Percentiles rank a stretch among this genome's conserved stretches.
phyloP scores from a whole-genome alignment of 1,140 invertebrate species.

The Scylla paramamosain region DNA sequence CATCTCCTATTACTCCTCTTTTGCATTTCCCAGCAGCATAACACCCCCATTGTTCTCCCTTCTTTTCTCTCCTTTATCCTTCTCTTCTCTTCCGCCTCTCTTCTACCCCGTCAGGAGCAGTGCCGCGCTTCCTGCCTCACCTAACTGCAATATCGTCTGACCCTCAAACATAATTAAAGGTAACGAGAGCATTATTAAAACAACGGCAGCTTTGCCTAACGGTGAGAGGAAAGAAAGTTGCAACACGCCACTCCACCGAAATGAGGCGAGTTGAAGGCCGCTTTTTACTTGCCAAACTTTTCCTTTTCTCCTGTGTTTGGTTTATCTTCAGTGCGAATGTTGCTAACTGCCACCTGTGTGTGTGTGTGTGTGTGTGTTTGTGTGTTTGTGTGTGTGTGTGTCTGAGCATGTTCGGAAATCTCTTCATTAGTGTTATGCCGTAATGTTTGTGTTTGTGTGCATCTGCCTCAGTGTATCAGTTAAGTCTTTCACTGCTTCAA shows the following conservation, averaged over 20 bases:
- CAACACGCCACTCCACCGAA: neutral
- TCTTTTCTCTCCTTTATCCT: too few relatives aligned
- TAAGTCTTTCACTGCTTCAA: too few relatives aligned
- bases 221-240: neutral
- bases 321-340: neutral
- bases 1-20: too few relatives aligned
- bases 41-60: too few relatives aligned
- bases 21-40: too few relatives aligned
- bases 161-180: neutral
- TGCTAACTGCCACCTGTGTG: neutral
- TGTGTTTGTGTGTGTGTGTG: neutral
- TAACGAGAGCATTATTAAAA: constrained; percentile 6
- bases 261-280: neutral
- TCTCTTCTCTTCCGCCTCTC: too few relatives aligned
- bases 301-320: neutral
- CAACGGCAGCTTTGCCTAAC: neutral
- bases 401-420: too few relatives aligned
- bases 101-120: too few relatives aligned
- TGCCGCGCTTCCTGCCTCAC: neutral
- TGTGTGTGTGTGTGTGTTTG: neutral
- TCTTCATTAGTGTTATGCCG: too few relatives aligned
- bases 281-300: too few relatives aligned
- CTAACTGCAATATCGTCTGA: neutral
- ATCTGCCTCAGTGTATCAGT: neutral
- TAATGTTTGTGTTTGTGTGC: neutral